These are phyloP conservation scores for Paraescarpia echinospica DNA, from an alignment of 1,140 invertebrate species.

Conservation along the genomic window DNA sequence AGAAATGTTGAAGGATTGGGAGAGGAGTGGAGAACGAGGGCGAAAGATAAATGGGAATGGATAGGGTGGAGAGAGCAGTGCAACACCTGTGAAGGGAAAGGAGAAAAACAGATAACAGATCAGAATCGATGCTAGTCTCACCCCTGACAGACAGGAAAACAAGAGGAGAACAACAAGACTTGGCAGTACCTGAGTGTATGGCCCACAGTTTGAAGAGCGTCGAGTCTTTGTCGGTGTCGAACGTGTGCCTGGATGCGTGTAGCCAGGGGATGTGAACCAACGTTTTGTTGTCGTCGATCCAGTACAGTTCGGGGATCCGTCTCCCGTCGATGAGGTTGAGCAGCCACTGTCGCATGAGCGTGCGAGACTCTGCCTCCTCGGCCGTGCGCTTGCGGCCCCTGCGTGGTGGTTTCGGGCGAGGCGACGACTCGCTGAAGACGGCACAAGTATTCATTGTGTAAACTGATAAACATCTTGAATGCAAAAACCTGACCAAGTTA, in stretches of 20 bases:
- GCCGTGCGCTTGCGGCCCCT: not conserved
- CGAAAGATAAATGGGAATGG: too few species aligned
- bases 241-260: slow-evolving; percentile 44
- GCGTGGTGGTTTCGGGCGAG: not conserved
- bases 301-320: slow-evolving; percentile 36
- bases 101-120: too few species aligned
- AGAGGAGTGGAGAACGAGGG: too few species aligned
- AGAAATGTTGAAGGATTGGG: too few species aligned
- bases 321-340: slow-evolving; percentile 33
- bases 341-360: slow-evolving; percentile 21
- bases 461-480: not conserved
- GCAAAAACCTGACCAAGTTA: not conserved
- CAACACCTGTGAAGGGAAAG: too few species aligned
- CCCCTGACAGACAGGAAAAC: too few species aligned
- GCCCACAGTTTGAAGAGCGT: slow-evolving; percentile 44
- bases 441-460: not conserved
- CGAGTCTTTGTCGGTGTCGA: slow-evolving; percentile 34
- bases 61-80: too few species aligned
- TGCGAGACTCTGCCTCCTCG: not conserved
- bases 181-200: slow-evolving; percentile 40
- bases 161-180: too few species aligned
- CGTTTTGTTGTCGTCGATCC: slow-evolving; percentile 37
- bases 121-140: too few species aligned
- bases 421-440: not conserved
- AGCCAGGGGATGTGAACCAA: slow-evolving; percentile 45